These are phyloP conservation scores for Rhipidura dahli DNA, from an alignment of 2,113 vertebrate genomes.

Conservation along the genomic window DNA sequence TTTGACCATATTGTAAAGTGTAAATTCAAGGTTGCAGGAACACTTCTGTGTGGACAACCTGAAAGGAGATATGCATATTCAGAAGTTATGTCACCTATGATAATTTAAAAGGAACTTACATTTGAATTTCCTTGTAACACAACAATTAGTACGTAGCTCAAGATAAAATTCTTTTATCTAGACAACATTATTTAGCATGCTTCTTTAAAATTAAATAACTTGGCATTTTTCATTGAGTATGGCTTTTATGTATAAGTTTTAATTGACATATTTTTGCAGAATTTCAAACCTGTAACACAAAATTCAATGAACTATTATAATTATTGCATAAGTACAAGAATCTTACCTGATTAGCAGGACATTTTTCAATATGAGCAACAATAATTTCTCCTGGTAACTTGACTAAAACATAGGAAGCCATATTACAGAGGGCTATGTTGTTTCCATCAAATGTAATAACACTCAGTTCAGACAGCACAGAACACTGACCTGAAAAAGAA, in stretches of 20 bases:
- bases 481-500: constrained; percentile 86
- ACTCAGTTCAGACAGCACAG: constrained; percentile 91
- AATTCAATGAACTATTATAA: not conserved
- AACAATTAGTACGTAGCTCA: not conserved
- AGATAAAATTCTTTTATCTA: not conserved
- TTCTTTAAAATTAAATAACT: not conserved
- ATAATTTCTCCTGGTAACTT: constrained; percentile 87
- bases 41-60: not conserved
- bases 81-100: not conserved
- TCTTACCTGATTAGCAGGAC: constrained; percentile 88
- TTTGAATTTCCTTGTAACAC: not conserved
- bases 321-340: not conserved
- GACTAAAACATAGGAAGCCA: constrained; percentile 92
- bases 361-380: constrained; percentile 93
- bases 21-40: not conserved
- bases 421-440: constrained; percentile 90
- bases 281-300: not conserved
- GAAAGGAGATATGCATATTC: not conserved
- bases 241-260: not conserved
- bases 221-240: not conserved
- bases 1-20: not conserved
- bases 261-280: not conserved
- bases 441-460: constrained; percentile 97
- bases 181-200: not conserved
- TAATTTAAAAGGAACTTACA: not conserved